A percentile compares a stretch with the other conserved stretches of the same genome.
These are phyloP conservation scores for Clarias magur DNA, from an alignment of 2,113 vertebrate species.

Conservation along the genomic window DNA sequence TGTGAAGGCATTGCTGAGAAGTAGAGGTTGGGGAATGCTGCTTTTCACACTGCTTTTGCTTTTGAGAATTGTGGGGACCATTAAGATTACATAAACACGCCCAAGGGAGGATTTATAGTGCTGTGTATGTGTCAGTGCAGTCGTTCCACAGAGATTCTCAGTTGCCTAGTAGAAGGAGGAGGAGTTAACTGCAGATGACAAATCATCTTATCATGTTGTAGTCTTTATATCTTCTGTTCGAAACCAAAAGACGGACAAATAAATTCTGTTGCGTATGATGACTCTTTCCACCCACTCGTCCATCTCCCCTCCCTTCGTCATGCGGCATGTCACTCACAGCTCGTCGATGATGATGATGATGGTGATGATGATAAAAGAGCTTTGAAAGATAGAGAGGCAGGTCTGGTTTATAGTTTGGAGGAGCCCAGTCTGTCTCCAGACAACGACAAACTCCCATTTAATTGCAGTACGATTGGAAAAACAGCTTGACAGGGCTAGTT, in stretches of 20 bases:
- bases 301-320: neutral
- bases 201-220: constrained; percentile 55
- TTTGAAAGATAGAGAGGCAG: constrained; percentile 41
- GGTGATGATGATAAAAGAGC: constrained; percentile 33
- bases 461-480: constrained; percentile 70
- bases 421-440: constrained; percentile 58
- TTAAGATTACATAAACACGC: constrained; percentile 57
- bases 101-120: constrained; percentile 51
- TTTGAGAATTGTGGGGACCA: constrained; percentile 56
- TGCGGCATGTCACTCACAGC: constrained; percentile 14
- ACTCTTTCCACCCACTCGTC: constrained; percentile 28
- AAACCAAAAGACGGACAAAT: constrained; percentile 41
- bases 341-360: constrained; percentile 24
- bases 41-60: constrained; percentile 60
- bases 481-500: constrained; percentile 63
- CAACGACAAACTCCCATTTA: constrained; percentile 65
- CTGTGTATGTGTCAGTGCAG: constrained; percentile 54
- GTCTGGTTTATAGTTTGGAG: constrained; percentile 56
- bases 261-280: constrained; percentile 47
- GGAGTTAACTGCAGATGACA: constrained; percentile 63
- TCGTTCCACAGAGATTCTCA: constrained; percentile 57
- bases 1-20: constrained; percentile 60
- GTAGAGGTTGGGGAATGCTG: constrained; percentile 50
- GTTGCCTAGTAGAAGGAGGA: constrained; percentile 52
- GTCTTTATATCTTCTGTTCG: constrained; percentile 34